phyloP scores from a whole-genome alignment of 2,888 invertebrate genomes.

The Saturnia japonica region DNA sequence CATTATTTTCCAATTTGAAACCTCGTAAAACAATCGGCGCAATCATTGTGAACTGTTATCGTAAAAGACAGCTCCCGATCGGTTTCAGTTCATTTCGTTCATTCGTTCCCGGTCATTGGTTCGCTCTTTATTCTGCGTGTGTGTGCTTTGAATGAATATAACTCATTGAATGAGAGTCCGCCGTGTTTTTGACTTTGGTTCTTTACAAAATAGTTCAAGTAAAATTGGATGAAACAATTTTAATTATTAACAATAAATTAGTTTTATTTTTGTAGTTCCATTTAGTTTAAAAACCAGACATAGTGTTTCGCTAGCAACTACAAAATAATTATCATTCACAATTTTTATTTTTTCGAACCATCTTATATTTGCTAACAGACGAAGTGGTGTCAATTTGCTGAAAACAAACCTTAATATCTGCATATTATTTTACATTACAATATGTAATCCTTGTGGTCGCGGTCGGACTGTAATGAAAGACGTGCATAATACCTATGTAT shows the following conservation, averaged over 20 bases:
- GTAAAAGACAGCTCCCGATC: slow-evolving; percentile 42
- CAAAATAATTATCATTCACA: too few species aligned
- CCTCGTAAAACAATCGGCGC: slow-evolving; percentile 32
- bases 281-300: too few species aligned
- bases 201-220: not conserved
- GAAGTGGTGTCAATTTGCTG: too few species aligned
- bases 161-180: not conserved
- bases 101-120: slow-evolving; percentile 34
- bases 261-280: too few species aligned
- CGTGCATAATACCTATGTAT: not conserved
- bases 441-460: not conserved
- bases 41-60: slow-evolving; percentile 35
- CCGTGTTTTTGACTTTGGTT: not conserved
- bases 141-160: slow-evolving; percentile 1
- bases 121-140: slow-evolving; percentile 25
- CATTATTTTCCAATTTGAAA: slow-evolving; percentile 48
- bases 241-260: too few species aligned
- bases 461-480: not conserved
- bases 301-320: too few species aligned
- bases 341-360: too few species aligned
- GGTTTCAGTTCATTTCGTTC: slow-evolving; percentile 30
- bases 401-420: not conserved
- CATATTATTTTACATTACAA: not conserved
- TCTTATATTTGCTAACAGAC: too few species aligned
- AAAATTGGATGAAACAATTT: not conserved